Evolutionary conservation across 2,113 vertebrate genomes (phyloP).

Genomic region (Struthio camelus): DNA sequence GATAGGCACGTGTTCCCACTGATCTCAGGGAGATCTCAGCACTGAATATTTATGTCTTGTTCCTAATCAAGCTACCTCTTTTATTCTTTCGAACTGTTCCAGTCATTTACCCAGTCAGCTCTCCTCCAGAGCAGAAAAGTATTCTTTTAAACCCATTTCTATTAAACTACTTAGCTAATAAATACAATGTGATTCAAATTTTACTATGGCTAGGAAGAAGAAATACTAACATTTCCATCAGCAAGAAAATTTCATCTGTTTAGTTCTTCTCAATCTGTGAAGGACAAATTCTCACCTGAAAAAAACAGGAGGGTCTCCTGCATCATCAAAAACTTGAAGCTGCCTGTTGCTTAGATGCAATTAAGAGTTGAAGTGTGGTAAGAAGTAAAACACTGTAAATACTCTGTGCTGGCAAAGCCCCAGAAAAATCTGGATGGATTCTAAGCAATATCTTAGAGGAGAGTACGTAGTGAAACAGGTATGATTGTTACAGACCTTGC

Average conservation of each 20-base stretch:
- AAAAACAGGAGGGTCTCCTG: neutral
- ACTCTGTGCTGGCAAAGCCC: neutral
- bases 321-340: neutral
- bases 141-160: neutral
- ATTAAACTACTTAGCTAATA: neutral
- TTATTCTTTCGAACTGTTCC: neutral
- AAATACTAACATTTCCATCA: neutral
- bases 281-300: neutral
- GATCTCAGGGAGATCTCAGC: neutral
- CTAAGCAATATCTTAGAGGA: neutral
- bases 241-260: neutral
- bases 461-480: neutral
- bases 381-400: neutral
- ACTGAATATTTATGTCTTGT: neutral
- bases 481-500: neutral
- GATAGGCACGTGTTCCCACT: neutral
- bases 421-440: neutral
- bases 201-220: neutral
- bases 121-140: neutral
- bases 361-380: neutral
- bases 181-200: neutral
- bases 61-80: neutral
- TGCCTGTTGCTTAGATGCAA: neutral
- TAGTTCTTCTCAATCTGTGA: neutral
- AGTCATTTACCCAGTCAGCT: neutral